These are phyloP conservation scores for Pararge aegeria DNA, from an alignment of 1,140 invertebrate species.

Conservation along the genomic window DNA sequence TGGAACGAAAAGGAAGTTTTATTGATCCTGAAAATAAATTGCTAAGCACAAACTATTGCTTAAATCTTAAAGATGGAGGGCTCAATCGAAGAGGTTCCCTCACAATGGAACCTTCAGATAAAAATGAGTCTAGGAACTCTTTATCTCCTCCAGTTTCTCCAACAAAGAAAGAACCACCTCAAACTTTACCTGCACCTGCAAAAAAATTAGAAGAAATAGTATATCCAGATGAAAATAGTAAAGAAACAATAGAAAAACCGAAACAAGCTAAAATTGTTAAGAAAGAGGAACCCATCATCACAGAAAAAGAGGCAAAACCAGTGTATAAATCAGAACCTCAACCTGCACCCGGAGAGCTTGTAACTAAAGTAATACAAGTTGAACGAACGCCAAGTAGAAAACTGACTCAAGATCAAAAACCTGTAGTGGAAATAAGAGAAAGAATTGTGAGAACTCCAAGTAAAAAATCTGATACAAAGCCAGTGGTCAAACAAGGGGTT, in stretches of 20 bases:
- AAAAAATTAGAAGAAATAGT: conserved; percentile 66
- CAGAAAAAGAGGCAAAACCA: conserved; percentile 45
- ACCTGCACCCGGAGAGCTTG: conserved; percentile 49
- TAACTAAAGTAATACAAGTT: conserved; percentile 69
- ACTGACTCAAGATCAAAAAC: conserved; percentile 55
- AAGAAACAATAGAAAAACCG: conserved; percentile 38
- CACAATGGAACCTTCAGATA: conserved; percentile 39
- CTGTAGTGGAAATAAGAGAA: conserved; percentile 67
- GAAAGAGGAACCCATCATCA: conserved; percentile 46
- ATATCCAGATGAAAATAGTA: conserved; percentile 56
- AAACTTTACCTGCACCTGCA: conserved; percentile 48
- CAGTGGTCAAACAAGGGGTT: conserved; percentile 43
- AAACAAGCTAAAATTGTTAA: conserved; percentile 47
- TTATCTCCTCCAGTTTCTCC: conserved; percentile 59
- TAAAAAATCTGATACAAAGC: conserved; percentile 57
- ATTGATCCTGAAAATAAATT: conserved; percentile 76
- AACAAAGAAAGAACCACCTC: conserved; percentile 54
- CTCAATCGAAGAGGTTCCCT: conserved; percentile 48
- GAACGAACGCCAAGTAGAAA: conserved; percentile 72
- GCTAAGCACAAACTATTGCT: conserved; percentile 64
- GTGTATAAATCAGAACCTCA: conserved; percentile 36
- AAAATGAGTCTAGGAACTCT: conserved; percentile 40
- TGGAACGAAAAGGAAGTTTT: conserved; percentile 76
- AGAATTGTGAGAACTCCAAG: conserved; percentile 70
- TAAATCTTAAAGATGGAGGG: conserved; percentile 70